These are phyloP conservation scores for Chlorospingus flavigularis DNA, from an alignment of 2,797 vertebrate species.

Conservation along the genomic window DNA sequence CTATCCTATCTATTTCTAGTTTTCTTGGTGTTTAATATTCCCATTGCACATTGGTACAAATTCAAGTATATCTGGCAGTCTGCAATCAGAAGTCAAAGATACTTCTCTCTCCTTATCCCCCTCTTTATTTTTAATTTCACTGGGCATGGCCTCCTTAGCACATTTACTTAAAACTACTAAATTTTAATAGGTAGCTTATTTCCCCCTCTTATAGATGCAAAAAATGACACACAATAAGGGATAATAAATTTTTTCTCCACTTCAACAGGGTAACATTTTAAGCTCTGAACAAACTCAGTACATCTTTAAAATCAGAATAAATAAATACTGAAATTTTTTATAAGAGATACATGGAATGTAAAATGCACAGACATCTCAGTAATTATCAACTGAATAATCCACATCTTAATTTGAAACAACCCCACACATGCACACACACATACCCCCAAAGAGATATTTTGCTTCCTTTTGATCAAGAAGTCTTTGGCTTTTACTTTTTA, in stretches of 20 bases:
- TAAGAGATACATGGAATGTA: neutral
- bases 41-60: neutral
- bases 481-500: constrained; percentile 7
- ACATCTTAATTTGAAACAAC: constrained; percentile 8
- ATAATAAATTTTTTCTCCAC: neutral
- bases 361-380: neutral
- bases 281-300: neutral
- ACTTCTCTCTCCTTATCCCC: neutral
- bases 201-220: neutral
- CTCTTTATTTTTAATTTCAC: neutral
- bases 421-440: neutral
- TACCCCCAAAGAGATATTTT: neutral
- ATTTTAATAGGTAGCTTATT: neutral
- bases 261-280: neutral
- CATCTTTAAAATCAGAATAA: neutral
- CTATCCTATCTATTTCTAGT: neutral
- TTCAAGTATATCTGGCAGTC: neutral
- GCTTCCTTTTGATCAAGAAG: neutral
- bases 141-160: neutral
- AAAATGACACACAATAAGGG: neutral
- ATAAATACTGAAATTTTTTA: neutral
- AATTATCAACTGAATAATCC: neutral
- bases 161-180: neutral
- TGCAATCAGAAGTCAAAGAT: neutral
- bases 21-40: neutral